These are phyloP conservation scores for Temnothorax unifasciatus DNA, from an alignment of 2,888 invertebrate genomes.

Conservation along the genomic window DNA sequence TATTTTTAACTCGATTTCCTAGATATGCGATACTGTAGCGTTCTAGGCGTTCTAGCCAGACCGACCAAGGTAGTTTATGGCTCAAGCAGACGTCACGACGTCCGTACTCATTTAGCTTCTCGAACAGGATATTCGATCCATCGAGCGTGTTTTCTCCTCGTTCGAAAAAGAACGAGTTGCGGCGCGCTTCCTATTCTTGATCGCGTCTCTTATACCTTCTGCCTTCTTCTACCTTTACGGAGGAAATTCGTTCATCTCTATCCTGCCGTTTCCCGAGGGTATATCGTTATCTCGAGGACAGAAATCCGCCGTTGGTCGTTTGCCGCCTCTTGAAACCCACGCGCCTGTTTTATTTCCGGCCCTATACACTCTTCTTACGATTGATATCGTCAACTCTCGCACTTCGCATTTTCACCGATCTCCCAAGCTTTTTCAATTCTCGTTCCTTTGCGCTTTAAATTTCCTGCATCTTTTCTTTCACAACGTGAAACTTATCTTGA, in stretches of 20 bases:
- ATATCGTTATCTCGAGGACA: constrained; percentile 67
- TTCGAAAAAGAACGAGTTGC: constrained; percentile 34
- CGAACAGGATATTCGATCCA: constrained; percentile 62
- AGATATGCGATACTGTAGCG: constrained; percentile 35
- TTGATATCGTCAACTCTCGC: constrained; percentile 33
- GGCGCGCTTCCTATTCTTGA: constrained; percentile 36
- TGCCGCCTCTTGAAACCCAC: constrained; percentile 31
- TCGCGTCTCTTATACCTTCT: constrained; percentile 36
- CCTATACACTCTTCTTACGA: constrained; percentile 18
- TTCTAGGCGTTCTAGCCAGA: constrained; percentile 9
- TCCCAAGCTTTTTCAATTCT: constrained; percentile 33
- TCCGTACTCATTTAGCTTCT: constrained; percentile 68
- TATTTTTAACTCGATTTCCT: constrained; percentile 50
- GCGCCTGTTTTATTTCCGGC: constrained; percentile 37
- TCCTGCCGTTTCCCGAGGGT: constrained; percentile 50
- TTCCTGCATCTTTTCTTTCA: background rate
- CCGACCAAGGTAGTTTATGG: constrained; percentile 51
- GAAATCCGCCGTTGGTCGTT: constrained; percentile 64
- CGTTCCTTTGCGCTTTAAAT: background rate
- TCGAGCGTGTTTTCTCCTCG: constrained; percentile 66
- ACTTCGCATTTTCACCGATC: constrained; percentile 46
- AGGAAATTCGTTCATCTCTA: constrained; percentile 31
- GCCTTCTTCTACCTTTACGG: constrained; percentile 33
- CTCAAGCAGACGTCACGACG: constrained; percentile 61
- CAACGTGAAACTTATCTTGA: background rate